phyloP scores from a whole-genome alignment of 2,888 invertebrate species.

The Endotricha flammealis region DNA sequence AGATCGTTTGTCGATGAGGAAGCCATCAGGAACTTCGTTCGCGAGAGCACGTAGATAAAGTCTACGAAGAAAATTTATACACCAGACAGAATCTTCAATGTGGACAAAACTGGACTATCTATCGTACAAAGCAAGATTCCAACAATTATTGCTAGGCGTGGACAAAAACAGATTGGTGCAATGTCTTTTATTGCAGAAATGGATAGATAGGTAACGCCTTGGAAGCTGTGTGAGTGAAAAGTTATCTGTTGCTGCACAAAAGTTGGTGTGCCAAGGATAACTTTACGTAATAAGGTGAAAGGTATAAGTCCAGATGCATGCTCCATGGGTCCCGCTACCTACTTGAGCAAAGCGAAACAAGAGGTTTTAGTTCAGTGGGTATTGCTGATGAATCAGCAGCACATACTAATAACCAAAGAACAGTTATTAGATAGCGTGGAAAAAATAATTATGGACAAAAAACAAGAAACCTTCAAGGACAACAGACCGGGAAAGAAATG shows the following conservation, averaged over 20 bases:
- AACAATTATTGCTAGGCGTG: conserved; percentile 13
- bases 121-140: conserved; percentile 30
- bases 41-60: conserved; percentile 14
- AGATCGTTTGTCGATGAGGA: conserved; percentile 13
- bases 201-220: too few species aligned
- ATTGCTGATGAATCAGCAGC: conserved; percentile 19
- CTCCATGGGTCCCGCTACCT: conserved; percentile 22
- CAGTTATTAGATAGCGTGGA: conserved; percentile 22
- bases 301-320: conserved; percentile 16
- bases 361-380: conserved; percentile 24
- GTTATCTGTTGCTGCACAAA: too few species aligned
- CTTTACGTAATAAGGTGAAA: conserved; percentile 12
- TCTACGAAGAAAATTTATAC: conserved; percentile 6
- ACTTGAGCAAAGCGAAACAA: conserved; percentile 18
- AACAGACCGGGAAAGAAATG: conserved; percentile 30
- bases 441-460: conserved; percentile 13
- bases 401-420: conserved; percentile 24
- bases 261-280: conserved; percentile 1
- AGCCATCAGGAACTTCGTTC: conserved; percentile 18
- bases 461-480: conserved; percentile 20
- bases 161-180: conserved; percentile 18
- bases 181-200: conserved; percentile 3
- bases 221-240: too few species aligned
- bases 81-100: conserved; percentile 21
- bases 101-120: conserved; percentile 39